Conservation (phyloP, 1,140 invertebrate species). For the Drosophila murphyi region DNA sequence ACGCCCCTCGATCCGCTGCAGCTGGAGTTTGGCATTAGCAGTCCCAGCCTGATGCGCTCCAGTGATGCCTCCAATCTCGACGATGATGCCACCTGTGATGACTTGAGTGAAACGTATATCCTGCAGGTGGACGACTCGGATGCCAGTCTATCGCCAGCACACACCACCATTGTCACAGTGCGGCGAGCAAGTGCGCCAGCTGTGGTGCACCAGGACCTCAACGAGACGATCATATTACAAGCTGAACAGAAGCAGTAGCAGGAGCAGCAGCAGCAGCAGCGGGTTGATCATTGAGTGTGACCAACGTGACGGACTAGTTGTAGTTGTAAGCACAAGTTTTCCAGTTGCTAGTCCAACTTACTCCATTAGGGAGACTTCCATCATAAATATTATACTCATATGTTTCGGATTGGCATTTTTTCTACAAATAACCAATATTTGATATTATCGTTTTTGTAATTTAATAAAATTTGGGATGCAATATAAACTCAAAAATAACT, state of each 20-base stretch:
- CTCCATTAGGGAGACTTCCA: constrained; percentile 37
- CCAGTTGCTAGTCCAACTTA: constrained; percentile 15
- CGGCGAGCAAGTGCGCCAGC: constrained; percentile 61
- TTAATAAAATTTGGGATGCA: constrained; percentile 25
- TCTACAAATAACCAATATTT: constrained; percentile 28
- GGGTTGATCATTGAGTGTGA: constrained; percentile 50
- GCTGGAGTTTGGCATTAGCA: constrained; percentile 79
- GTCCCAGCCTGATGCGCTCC: constrained; percentile 81
- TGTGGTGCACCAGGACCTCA: constrained; percentile 29
- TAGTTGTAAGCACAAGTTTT: constrained; percentile 44
- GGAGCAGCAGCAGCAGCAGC: neutral
- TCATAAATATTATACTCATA: constrained; percentile 25
- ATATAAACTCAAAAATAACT: constrained; percentile 21
- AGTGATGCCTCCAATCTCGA: constrained; percentile 53
- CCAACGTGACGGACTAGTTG: neutral
- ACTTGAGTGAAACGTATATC: constrained; percentile 65
- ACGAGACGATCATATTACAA: constrained; percentile 8
- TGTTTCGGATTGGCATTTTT: constrained; percentile 27
- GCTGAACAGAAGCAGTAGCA: constrained; percentile 3
- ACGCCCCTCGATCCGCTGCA: constrained; percentile 55
- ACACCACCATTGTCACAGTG: constrained; percentile 73
- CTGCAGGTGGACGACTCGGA: constrained; percentile 50
- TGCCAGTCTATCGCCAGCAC: constrained; percentile 69
- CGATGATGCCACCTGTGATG: constrained; percentile 55
- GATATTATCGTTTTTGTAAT: constrained; percentile 35